Percentiles rank a stretch among this genome's conserved stretches.
Conservation (phyloP, 2,888 invertebrate species). For the Abrostola tripartita region DNA sequence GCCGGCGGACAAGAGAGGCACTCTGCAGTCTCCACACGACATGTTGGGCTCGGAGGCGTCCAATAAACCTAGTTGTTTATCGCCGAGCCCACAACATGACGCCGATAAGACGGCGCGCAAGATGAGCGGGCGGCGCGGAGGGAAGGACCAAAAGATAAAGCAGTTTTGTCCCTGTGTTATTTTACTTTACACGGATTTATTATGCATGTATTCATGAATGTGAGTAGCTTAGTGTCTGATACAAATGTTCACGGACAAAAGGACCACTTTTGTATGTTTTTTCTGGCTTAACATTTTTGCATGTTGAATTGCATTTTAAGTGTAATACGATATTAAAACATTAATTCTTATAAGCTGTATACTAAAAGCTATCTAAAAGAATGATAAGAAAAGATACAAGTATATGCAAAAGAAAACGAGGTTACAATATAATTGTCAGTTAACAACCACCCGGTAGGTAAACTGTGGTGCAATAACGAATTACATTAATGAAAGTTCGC, state of each 20-base stretch:
- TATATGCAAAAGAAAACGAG: too few species aligned
- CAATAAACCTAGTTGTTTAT: conserved; percentile 71
- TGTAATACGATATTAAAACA: too few species aligned
- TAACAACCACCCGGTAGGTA: too few species aligned
- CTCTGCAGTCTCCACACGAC: conserved; percentile 42
- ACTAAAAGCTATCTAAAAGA: too few species aligned
- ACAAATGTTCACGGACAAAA: neutral
- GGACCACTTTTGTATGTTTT: neutral
- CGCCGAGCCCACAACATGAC: conserved; percentile 51
- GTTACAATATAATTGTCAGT: too few species aligned
- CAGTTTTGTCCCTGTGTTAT: conserved; percentile 6
- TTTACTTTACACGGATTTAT: conserved; percentile 25
- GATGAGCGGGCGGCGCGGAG: conserved; percentile 29
- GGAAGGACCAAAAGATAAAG: conserved; percentile 31
- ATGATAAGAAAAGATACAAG: too few species aligned
- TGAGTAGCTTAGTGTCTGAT: neutral
- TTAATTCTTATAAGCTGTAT: too few species aligned
- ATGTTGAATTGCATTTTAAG: too few species aligned
- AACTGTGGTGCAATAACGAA: too few species aligned
- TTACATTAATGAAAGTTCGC: neutral
- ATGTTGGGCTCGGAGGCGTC: conserved; percentile 53
- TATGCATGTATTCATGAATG: conserved; percentile 15
- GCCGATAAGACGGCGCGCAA: conserved; percentile 24
- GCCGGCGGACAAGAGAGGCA: conserved; percentile 18
- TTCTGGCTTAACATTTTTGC: neutral